Percentiles rank a stretch among this genome's conserved stretches.
Evolutionary conservation across 2,113 vertebrate species (phyloP).

Genomic region (Setophaga petechia): DNA sequence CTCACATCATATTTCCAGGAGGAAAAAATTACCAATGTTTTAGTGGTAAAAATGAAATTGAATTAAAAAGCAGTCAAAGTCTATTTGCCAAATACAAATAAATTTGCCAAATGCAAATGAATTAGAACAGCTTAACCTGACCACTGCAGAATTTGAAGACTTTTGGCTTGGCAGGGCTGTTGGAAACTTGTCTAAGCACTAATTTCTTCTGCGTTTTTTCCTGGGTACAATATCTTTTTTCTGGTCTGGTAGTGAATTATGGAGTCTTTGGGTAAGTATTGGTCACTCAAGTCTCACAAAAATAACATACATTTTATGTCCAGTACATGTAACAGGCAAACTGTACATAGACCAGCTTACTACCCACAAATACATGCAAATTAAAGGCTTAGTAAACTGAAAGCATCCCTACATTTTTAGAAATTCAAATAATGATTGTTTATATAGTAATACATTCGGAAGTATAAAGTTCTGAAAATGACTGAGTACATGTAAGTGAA

Average conservation of each 20-base stretch:
- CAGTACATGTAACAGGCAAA: background rate
- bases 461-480: background rate
- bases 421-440: background rate
- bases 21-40: background rate
- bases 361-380: background rate
- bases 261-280: background rate
- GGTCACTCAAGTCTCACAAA: background rate
- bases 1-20: background rate
- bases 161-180: background rate
- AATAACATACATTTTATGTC: background rate
- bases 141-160: background rate
- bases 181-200: background rate
- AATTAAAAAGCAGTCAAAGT: background rate
- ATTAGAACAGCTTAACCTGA: background rate
- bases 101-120: background rate
- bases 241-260: background rate
- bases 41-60: background rate
- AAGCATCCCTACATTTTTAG: background rate
- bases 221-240: background rate
- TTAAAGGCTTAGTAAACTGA: background rate
- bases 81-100: background rate
- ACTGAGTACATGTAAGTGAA: background rate
- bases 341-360: background rate
- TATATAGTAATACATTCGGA: rapidly evolving
- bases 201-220: background rate